Conservation (phyloP, 2,113 vertebrate species). For the Hippopotamus amphibius region DNA sequence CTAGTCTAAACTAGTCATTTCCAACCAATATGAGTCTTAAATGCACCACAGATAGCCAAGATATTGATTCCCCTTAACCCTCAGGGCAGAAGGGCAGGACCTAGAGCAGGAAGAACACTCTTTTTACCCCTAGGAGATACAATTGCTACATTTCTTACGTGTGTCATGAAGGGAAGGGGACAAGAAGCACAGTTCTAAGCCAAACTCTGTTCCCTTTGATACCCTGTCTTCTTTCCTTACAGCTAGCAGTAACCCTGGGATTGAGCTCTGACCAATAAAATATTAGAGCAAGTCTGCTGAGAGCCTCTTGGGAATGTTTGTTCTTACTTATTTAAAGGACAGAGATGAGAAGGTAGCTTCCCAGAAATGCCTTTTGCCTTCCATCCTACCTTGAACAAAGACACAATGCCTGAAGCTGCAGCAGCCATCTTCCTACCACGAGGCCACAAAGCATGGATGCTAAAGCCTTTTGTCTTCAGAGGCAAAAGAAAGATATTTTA, state of each 20-base stretch:
- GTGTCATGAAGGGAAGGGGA: background rate
- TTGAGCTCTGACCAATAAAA: background rate
- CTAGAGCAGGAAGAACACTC: background rate
- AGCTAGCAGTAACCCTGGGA: background rate
- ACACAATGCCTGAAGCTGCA: background rate
- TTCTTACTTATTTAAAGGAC: background rate
- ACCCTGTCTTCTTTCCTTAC: background rate
- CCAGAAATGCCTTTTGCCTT: background rate
- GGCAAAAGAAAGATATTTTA: background rate
- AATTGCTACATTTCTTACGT: background rate
- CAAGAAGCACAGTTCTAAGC: background rate
- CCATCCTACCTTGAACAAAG: background rate
- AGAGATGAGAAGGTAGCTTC: background rate
- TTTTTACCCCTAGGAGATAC: background rate
- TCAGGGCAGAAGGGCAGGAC: background rate
- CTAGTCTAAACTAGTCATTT: background rate
- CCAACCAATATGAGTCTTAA: background rate
- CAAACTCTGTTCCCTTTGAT: background rate
- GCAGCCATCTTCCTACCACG: background rate
- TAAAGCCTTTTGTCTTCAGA: background rate
- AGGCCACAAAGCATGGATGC: background rate
- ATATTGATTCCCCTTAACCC: background rate
- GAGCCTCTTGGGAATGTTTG: background rate
- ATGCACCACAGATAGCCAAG: background rate
- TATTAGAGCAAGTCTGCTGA: background rate